These are phyloP conservation scores for Acrocephalus arundinaceus DNA, from an alignment of 2,113 vertebrate species.

Conservation along the genomic window DNA sequence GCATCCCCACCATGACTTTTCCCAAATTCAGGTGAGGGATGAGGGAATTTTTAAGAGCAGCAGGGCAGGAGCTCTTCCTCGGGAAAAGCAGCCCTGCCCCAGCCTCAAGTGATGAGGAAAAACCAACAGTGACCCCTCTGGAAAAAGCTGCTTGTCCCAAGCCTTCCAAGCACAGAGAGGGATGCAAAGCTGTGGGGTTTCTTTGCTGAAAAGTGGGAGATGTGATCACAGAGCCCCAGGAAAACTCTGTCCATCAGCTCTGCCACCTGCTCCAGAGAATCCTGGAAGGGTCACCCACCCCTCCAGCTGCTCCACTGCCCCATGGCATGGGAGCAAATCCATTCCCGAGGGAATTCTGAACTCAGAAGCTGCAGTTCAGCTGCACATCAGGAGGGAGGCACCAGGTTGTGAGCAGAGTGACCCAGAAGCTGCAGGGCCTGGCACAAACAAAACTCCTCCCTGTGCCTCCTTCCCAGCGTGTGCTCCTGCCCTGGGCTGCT, in stretches of 20 bases:
- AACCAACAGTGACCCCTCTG: rapidly evolving
- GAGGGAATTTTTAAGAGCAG: background rate
- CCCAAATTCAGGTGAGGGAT: background rate
- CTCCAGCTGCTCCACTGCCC: background rate
- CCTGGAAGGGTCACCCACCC: background rate
- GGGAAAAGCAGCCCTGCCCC: background rate
- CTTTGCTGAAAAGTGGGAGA: background rate
- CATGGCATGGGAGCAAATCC: rapidly evolving
- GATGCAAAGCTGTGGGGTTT: background rate
- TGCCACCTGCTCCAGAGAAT: background rate
- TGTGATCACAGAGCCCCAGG: background rate
- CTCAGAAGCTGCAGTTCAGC: background rate
- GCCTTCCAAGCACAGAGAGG: background rate
- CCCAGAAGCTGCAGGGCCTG: background rate
- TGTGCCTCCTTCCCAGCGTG: rapidly evolving
- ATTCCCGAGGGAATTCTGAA: background rate
- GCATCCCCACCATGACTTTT: background rate
- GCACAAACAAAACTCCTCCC: background rate
- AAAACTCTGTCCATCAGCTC: background rate
- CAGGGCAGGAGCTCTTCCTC: background rate
- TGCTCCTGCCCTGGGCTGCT: background rate
- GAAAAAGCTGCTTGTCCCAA: background rate
- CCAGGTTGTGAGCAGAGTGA: background rate
- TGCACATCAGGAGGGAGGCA: background rate
- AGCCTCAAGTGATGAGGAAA: background rate